phyloP scores from a whole-genome alignment of 2,797 vertebrate species.

The Etheostoma perlongum region DNA sequence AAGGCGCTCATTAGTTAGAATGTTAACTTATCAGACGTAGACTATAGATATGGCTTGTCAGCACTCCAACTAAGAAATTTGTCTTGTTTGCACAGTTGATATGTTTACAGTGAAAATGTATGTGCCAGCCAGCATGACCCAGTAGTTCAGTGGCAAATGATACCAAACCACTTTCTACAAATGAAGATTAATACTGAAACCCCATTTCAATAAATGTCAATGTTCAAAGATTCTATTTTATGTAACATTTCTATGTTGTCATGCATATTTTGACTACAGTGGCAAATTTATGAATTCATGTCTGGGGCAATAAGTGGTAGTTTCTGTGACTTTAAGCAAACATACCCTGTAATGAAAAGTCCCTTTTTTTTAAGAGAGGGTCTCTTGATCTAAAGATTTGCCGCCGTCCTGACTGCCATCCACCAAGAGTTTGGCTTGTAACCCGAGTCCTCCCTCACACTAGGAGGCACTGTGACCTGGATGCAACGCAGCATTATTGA shows the following conservation, averaged over 20 bases:
- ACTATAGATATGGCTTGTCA: constrained; percentile 58
- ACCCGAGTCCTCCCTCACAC: constrained; percentile 62
- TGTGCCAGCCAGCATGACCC: constrained; percentile 31
- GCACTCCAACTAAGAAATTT: constrained; percentile 58
- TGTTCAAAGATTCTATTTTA: background rate
- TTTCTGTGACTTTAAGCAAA: constrained; percentile 46
- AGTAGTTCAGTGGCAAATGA: constrained; percentile 35
- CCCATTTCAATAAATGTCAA: background rate
- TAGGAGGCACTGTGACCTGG: constrained; percentile 63
- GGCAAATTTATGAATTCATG: background rate
- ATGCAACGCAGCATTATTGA: constrained; percentile 30
- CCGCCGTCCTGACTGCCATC: background rate
- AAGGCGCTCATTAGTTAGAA: constrained; percentile 71
- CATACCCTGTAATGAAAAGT: constrained; percentile 37
- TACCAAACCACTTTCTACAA: constrained; percentile 16
- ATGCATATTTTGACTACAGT: constrained; percentile 9
- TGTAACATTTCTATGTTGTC: constrained; percentile 9
- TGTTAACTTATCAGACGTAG: constrained; percentile 72
- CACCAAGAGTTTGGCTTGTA: constrained; percentile 10
- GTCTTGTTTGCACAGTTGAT: constrained; percentile 71
- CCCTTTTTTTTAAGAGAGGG: background rate
- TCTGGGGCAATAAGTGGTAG: background rate
- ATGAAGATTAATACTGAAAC: constrained; percentile 18
- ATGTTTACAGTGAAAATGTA: constrained; percentile 71
- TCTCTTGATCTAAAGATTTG: constrained; percentile 20